Conservation (phyloP, 2,113 vertebrate species). For the Silurus glanis region DNA sequence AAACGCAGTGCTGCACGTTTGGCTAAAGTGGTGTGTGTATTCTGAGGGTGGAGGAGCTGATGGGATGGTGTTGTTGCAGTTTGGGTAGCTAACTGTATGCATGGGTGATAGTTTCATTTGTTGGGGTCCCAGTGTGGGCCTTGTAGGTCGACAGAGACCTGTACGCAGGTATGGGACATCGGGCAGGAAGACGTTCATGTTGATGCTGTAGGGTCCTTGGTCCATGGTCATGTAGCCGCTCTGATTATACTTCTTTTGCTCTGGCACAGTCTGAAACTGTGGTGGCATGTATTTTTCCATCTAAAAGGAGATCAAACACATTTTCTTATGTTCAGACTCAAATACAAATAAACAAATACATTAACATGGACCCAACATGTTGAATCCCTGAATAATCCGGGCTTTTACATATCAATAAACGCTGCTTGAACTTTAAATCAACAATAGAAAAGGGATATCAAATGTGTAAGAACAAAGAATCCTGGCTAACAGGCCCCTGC, state of each 20-base stretch:
- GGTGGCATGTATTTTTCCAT: constrained; percentile 87
- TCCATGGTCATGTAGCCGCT: constrained; percentile 83
- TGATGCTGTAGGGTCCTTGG: constrained; percentile 90
- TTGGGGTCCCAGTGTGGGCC: constrained; percentile 72
- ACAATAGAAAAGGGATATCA: background rate
- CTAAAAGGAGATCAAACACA: constrained; percentile 67
- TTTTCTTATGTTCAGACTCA: background rate
- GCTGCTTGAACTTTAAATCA: background rate
- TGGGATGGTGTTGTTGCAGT: constrained; percentile 71
- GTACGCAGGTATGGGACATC: constrained; percentile 89
- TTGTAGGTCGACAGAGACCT: constrained; percentile 84
- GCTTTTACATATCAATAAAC: background rate
- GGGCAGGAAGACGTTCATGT: constrained; percentile 92
- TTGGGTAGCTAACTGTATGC: constrained; percentile 80
- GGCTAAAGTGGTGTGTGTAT: constrained; percentile 84
- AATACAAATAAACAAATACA: background rate
- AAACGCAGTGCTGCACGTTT: constrained; percentile 76
- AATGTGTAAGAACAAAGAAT: background rate
- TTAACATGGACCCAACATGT: background rate
- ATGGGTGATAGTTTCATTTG: constrained; percentile 89
- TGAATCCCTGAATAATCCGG: background rate
- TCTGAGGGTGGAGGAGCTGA: constrained; percentile 74
- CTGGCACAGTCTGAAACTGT: constrained; percentile 73
- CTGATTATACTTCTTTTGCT: constrained; percentile 83
- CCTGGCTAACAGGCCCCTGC: background rate